A percentile compares a stretch with the other conserved stretches of the same genome.
phyloP scores from a whole-genome alignment of 2,797 vertebrate genomes.

The Semaprochilodus insignis region DNA sequence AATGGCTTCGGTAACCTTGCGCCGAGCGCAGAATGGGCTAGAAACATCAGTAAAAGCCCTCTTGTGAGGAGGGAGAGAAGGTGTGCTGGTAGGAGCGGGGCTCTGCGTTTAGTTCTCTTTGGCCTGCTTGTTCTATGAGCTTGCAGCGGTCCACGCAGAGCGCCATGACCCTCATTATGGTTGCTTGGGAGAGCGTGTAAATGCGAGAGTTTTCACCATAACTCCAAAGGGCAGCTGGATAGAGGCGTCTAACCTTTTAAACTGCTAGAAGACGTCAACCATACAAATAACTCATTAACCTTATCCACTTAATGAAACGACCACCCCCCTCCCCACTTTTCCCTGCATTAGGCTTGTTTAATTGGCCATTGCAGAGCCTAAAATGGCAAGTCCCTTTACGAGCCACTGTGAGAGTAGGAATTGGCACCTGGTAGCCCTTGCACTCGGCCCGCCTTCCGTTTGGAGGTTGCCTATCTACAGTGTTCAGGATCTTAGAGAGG shows the following conservation, averaged over 20 bases:
- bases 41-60: slow-evolving; percentile 1
- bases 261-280: slow-evolving; percentile 79
- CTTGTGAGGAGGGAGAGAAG: neutral
- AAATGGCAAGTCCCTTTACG: slow-evolving; percentile 69
- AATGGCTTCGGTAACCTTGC: slow-evolving; percentile 15
- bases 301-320: slow-evolving; percentile 84
- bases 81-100: slow-evolving; percentile 49
- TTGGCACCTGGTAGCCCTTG: slow-evolving; percentile 60
- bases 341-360: slow-evolving; percentile 76
- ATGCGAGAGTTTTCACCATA: slow-evolving; percentile 56
- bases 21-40: neutral
- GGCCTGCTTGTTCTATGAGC: slow-evolving; percentile 61
- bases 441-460: slow-evolving; percentile 16
- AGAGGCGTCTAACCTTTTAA: slow-evolving; percentile 82
- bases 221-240: slow-evolving; percentile 81
- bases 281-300: slow-evolving; percentile 90
- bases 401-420: slow-evolving; percentile 58
- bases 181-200: slow-evolving; percentile 79
- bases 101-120: slow-evolving; percentile 42
- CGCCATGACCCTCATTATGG: slow-evolving; percentile 77
- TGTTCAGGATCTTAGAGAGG: slow-evolving; percentile 68
- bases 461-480: slow-evolving; percentile 55
- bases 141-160: slow-evolving; percentile 67
- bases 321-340: slow-evolving; percentile 52
- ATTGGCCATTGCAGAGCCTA: slow-evolving; percentile 74